phyloP scores from a whole-genome alignment of 1,140 invertebrate genomes.

The Chironomus striatipennis region DNA sequence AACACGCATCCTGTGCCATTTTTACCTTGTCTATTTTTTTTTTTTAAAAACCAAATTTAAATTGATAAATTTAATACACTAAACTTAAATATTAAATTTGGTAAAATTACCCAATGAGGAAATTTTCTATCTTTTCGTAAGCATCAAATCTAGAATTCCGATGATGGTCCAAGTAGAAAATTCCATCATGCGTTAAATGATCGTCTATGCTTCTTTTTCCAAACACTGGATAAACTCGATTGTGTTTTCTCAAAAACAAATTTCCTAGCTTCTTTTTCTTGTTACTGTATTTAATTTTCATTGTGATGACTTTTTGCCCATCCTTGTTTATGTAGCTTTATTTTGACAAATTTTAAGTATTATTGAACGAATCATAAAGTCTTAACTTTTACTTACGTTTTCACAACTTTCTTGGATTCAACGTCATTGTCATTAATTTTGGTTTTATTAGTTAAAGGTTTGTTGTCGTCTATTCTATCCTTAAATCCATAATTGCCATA shows the following conservation, averaged over 20 bases:
- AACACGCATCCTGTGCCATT: constrained; percentile 58
- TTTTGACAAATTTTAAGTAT: neutral
- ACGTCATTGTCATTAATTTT: neutral
- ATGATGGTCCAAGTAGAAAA: constrained; percentile 46
- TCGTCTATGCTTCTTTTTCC: constrained; percentile 45
- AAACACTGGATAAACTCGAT: constrained; percentile 46
- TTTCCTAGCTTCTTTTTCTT: constrained; percentile 3
- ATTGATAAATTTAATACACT: no score
- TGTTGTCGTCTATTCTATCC: neutral
- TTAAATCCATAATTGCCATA: neutral
- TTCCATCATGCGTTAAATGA: constrained; percentile 35
- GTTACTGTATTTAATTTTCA: neutral
- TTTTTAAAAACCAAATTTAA: no score
- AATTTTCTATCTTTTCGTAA: constrained; percentile 49
- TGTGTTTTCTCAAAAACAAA: neutral
- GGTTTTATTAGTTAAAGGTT: neutral
- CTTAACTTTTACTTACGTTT: neutral
- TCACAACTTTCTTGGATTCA: neutral
- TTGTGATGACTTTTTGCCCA: constrained; percentile 8
- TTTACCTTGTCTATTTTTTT: constrained; percentile 35
- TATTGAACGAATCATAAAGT: neutral
- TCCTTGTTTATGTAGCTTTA: neutral
- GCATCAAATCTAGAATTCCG: constrained; percentile 46
- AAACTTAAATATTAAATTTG: no score
- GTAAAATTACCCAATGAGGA: constrained; percentile 49